Evolutionary conservation across 2,797 vertebrate genomes (phyloP), one percentile per base, ranked within the genome.

Genomic region (Gadopsis marmoratus): DNA sequence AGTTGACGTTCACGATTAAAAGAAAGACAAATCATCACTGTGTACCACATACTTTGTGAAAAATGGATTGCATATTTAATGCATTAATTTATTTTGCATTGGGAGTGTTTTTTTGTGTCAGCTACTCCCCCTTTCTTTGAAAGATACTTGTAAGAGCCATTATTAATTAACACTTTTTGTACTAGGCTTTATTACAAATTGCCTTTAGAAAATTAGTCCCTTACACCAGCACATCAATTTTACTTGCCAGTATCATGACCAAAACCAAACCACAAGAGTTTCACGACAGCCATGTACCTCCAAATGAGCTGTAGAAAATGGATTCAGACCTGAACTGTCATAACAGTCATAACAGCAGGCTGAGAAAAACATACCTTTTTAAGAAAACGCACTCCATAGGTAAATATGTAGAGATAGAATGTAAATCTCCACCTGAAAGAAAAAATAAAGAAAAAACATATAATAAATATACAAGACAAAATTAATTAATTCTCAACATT

Each of bases 351-450:
- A 41, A 50, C 71, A 73, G 35, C 16, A 41, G 1, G 13, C 6
- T 45, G 51, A 26, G 29, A 23, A 61, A 74, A 51, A 69, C 96
- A 88, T 97, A 99, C 98, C 97, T 99, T 98, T 96, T 98, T 99
- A 86, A 99, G 96, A 91, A 98, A 97, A 81, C 97, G 96, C 61
- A 98, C 95, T 91, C 98, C 98, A 23, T 98, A 99, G 76, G 96
- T 98, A 94, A 99, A 99, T 92, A 98, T 96, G 92, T 99, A 99
- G 65, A 99, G 95, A 90, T 96, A 97, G 96, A 99, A 99, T 31
- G 97, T 97, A 93, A 99, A 99, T 94, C 95, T 96, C 98, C 98
- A 99, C 98, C 98, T 99, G 94, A 71, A 94, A 91, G 91, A 94
- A 60, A 74, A 75, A 68, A 78, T 0, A 35, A 33, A 41, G 3